Evolutionary conservation across 1,140 invertebrate species (phyloP).

Genomic region (roundworm (Caenorhabditis elegans)): DNA sequence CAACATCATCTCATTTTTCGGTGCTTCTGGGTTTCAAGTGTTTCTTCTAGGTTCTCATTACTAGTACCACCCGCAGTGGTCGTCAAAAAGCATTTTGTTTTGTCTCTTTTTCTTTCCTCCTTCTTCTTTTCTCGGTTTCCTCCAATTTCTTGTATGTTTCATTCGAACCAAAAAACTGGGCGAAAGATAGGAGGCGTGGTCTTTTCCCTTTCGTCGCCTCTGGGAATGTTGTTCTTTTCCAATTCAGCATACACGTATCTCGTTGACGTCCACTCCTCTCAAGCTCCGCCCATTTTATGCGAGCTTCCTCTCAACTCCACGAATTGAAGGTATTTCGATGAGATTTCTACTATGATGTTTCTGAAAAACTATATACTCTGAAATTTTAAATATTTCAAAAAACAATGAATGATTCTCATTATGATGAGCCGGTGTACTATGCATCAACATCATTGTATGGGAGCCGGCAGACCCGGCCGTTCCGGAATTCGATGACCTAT

Average conservation of each 20-base stretch:
- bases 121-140: background rate
- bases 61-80: background rate
- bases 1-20: constrained; percentile 22
- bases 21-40: constrained; percentile 6
- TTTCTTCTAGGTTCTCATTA: constrained; percentile 25
- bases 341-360: background rate
- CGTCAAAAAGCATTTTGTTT: constrained; percentile 19
- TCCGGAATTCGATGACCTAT: constrained; percentile 8
- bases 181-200: background rate
- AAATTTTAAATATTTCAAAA: too few relatives aligned
- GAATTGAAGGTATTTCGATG: background rate
- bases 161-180: too few relatives aligned
- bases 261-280: constrained; percentile 26
- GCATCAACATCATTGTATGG: background rate
- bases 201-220: constrained; percentile 6
- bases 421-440: background rate
- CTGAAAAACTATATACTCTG: too few relatives aligned
- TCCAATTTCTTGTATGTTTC: background rate
- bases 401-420: constrained; percentile 6
- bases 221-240: constrained; percentile 22
- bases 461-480: background rate
- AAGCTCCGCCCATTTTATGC: constrained; percentile 17
- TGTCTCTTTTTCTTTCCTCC: too few relatives aligned
- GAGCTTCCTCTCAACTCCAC: background rate
- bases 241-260: background rate